Evolutionary conservation across 2,888 invertebrate genomes (phyloP), one percentile per base, ranked within the genome.

Genomic region (Xestoiulus laeticollis): DNA sequence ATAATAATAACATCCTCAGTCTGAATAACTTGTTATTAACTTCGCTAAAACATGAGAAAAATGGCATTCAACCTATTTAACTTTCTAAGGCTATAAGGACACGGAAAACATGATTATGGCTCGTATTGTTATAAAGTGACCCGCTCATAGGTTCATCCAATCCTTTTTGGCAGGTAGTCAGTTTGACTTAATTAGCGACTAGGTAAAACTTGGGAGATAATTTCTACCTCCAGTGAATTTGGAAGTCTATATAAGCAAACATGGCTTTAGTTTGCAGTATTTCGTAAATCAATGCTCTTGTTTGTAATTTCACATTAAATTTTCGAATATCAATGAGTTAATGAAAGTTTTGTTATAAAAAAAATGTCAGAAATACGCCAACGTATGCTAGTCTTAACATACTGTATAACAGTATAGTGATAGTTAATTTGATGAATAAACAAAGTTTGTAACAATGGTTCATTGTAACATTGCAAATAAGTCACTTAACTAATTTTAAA

Each of bases 91-190:
- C 22, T 59, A 22, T 59, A 59, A 59, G 59, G 59, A 59, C 59
- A 59, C 59, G 59, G 22, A n/a, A 22, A 59, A 59, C 59, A 22
- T 59, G 59, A 59, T 59, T 59, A 59, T 59, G n/a, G 59, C 59
- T 22, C 59, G 8, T 59, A 59, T 59, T 59, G 59, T 59, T 22
- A 59, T 59, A 22, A 59, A 59, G 22, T 59, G 22, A 22, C 59
- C 59, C n/a, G n/a, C n/a, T 59, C 22, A n/a, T 0, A n/a, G 59
- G 59, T 59, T 59, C 59, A 59, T 59, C 48, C 48, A 19, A 16
- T 48, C 48, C 14, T 19, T 19, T 48, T 48, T 59, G 5, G 22
- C 59, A 22, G 53, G 22, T 59, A 22, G 22, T 59, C n/a, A 59
- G 19, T 59, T 59, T 22, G 2, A 8, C 59, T n/a, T 59, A 59